These are phyloP conservation scores for Neogale vison DNA, from an alignment of 2,113 vertebrate genomes.

Conservation along the genomic window DNA sequence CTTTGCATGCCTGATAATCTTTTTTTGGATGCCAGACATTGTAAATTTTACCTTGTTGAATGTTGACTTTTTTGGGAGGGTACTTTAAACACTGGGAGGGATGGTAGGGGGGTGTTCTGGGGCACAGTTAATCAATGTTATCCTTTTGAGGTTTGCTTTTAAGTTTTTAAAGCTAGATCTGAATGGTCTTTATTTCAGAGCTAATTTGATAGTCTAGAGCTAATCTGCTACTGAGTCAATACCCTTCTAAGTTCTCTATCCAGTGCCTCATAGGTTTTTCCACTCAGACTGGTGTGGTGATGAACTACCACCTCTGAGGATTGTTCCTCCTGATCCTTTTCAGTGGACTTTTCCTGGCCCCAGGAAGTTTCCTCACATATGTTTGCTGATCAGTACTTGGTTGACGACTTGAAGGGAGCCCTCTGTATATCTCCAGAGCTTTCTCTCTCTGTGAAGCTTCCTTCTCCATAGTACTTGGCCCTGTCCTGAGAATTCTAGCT, in stretches of 20 bases:
- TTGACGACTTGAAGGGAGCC: constrained; percentile 20
- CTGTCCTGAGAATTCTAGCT: neutral
- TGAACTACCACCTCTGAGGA: neutral
- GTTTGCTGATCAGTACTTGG: neutral
- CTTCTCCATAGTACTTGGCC: neutral
- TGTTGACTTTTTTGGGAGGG: neutral
- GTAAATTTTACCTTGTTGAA: constrained; percentile 1
- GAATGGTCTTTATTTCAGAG: neutral
- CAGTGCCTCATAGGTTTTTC: neutral
- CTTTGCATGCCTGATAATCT: neutral
- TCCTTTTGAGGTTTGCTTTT: constrained; percentile 3
- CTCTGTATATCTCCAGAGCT: neutral
- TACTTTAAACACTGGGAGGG: neutral
- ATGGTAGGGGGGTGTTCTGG: neutral
- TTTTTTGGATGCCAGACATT: neutral
- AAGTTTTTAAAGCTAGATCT: neutral
- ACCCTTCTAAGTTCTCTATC: neutral
- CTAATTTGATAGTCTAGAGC: neutral
- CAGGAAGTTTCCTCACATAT: neutral
- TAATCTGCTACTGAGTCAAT: neutral
- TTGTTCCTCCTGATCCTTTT: neutral
- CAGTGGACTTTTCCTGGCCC: neutral
- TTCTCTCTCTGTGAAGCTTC: neutral
- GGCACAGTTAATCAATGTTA: neutral
- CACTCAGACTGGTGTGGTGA: neutral